Conservation (phyloP, 2,113 vertebrate genomes). For the Lathamus discolor region DNA sequence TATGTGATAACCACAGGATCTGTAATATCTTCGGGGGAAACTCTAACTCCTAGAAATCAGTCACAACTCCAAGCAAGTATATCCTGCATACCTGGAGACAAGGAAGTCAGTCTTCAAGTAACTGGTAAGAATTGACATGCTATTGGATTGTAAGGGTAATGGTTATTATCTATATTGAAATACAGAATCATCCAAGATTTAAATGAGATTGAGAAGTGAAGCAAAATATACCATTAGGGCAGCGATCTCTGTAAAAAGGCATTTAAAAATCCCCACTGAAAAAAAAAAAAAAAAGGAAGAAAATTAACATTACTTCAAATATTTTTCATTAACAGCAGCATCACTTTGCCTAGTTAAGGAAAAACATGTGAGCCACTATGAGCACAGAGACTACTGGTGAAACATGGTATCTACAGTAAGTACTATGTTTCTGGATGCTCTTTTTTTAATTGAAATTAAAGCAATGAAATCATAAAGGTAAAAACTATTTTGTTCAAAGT, state of each 20-base stretch:
- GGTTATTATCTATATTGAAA: neutral
- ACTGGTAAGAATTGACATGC: neutral
- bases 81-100: neutral
- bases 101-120: neutral
- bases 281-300: neutral
- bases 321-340: neutral
- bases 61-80: neutral
- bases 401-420: neutral
- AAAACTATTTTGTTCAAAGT: neutral
- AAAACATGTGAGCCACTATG: neutral
- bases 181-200: neutral
- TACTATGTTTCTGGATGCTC: neutral
- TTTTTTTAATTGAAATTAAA: neutral
- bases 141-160: neutral
- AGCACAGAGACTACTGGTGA: neutral
- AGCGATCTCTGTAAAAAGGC: neutral
- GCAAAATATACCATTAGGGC: neutral
- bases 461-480: neutral
- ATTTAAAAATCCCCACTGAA: neutral
- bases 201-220: neutral
- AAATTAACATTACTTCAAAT: neutral
- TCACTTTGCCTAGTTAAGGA: neutral
- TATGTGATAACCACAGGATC: neutral
- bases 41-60: neutral
- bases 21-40: neutral